A percentile compares a stretch with the other conserved stretches of the same genome.
Conservation (phyloP, 2,113 vertebrate species). For the Hylia prasina region DNA sequence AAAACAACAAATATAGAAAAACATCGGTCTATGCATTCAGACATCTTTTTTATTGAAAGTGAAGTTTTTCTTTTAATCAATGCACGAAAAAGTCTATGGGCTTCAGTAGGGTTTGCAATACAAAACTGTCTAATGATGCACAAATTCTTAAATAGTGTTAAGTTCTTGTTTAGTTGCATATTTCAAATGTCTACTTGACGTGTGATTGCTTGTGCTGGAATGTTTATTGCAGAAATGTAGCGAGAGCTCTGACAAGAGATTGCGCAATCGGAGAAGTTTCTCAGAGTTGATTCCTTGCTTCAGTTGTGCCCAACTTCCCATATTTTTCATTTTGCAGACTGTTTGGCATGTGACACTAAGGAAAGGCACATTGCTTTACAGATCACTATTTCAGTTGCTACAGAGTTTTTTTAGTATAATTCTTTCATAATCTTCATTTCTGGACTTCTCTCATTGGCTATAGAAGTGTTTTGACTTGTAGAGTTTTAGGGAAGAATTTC, state of each 20-base stretch:
- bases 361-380: not conserved
- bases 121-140: not conserved
- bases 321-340: not conserved
- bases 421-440: not conserved
- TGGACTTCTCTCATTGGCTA: not conserved
- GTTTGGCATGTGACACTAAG: not conserved
- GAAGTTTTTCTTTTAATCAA: not conserved
- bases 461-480: not conserved
- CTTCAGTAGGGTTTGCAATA: not conserved
- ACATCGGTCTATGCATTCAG: not conserved
- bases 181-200: conserved; percentile 83
- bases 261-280: conserved; percentile 68
- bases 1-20: not conserved
- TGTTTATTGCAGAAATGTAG: conserved; percentile 72
- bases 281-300: not conserved
- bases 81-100: not conserved
- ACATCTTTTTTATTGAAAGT: not conserved
- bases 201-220: conserved; percentile 83
- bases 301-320: not conserved
- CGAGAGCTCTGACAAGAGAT: conserved; percentile 73
- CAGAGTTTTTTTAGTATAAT: not conserved
- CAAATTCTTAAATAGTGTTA: conserved; percentile 13
- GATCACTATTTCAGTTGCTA: not conserved
- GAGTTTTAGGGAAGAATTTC: not conserved
- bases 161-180: conserved; percentile 81